Percentiles rank a stretch among this genome's conserved stretches.
These are phyloP conservation scores for Cepaea hortensis DNA, from an alignment of 2,888 invertebrate species.

Conservation along the genomic window DNA sequence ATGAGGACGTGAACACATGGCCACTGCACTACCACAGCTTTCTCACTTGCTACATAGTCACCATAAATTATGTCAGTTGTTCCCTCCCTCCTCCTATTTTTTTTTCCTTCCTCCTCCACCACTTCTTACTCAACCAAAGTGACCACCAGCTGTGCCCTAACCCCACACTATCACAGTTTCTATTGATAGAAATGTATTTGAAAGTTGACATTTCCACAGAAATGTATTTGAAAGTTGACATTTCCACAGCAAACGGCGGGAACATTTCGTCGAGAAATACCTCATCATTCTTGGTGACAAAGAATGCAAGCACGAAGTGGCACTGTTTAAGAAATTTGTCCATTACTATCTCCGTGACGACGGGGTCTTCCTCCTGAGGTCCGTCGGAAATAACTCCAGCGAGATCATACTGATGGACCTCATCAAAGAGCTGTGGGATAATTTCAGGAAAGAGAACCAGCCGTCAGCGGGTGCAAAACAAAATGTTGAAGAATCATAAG, in stretches of 20 bases:
- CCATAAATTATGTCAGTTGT: too few relatives aligned
- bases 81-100: too few relatives aligned
- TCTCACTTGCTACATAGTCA: too few relatives aligned
- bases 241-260: conserved; percentile 54
- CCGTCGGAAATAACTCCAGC: conserved; percentile 69
- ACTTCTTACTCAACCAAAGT: too few relatives aligned
- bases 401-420: conserved; percentile 68
- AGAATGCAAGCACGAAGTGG: conserved; percentile 62
- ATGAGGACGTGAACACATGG: too few relatives aligned
- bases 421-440: conserved; percentile 65
- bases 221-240: too few relatives aligned
- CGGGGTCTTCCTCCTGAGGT: conserved; percentile 67
- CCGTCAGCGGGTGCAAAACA: neutral
- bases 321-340: conserved; percentile 65
- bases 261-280: conserved; percentile 65
- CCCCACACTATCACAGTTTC: too few relatives aligned
- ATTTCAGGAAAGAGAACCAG: conserved; percentile 57
- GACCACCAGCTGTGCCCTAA: too few relatives aligned
- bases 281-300: conserved; percentile 59
- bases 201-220: too few relatives aligned
- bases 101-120: too few relatives aligned
- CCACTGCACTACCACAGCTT: too few relatives aligned
- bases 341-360: conserved; percentile 68
- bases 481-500: neutral
- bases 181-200: too few relatives aligned